Conservation (phyloP, 2,113 vertebrate genomes). For the Danio rerio region GRCz12tu NC_133181.1:33303501-33304000, state of each 20-base stretch:
- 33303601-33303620: background rate
- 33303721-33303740: background rate
- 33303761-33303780: constrained; percentile 11
- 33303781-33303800: background rate
- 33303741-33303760: constrained; percentile 11
- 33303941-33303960: too few species aligned
- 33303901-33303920: too few species aligned
- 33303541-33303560: background rate
- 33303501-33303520: constrained; percentile 2
- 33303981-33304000: too few species aligned
- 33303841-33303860: background rate
- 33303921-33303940: too few species aligned
- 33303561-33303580: background rate
- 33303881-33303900: background rate
- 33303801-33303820: background rate
- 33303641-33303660: background rate
- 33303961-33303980: too few species aligned
- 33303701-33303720: background rate
- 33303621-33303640: background rate
- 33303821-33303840: background rate
- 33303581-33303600: background rate
- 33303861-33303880: background rate
- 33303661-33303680: background rate
- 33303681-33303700: background rate
- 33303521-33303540: background rate